phyloP scores from a whole-genome alignment of 2,888 invertebrate genomes.

The Digitonthophagus gazella region DNA sequence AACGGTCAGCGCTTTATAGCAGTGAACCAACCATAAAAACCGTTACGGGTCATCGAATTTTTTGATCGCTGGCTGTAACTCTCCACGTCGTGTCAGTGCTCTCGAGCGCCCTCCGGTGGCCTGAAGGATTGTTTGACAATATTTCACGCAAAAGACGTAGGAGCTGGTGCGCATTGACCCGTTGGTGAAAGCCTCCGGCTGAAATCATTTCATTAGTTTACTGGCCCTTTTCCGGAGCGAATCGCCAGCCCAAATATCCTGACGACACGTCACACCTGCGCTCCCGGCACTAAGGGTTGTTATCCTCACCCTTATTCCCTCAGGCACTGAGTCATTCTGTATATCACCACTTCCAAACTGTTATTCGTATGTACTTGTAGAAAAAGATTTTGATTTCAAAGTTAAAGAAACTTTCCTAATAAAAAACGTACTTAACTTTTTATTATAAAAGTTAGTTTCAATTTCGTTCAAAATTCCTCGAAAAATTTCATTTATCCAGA shows the following conservation, averaged over 20 bases:
- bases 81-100: background rate
- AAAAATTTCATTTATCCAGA: too few species aligned
- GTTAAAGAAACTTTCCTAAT: too few species aligned
- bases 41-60: background rate
- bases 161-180: background rate
- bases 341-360: background rate
- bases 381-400: too few species aligned
- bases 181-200: background rate
- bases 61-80: background rate
- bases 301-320: background rate
- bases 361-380: too few species aligned
- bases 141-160: background rate
- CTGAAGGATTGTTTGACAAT: background rate
- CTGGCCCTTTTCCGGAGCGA: background rate
- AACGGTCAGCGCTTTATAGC: background rate
- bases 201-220: background rate
- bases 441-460: too few species aligned
- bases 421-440: too few species aligned
- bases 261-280: slow-evolving; percentile 24
- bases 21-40: background rate
- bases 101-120: background rate
- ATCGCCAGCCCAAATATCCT: slow-evolving; percentile 10
- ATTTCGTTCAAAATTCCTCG: too few species aligned
- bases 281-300: background rate
- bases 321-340: background rate